These are phyloP conservation scores for Pogonognathellus flavescens DNA, from an alignment of 1,140 invertebrate species.

Conservation along the genomic window DNA sequence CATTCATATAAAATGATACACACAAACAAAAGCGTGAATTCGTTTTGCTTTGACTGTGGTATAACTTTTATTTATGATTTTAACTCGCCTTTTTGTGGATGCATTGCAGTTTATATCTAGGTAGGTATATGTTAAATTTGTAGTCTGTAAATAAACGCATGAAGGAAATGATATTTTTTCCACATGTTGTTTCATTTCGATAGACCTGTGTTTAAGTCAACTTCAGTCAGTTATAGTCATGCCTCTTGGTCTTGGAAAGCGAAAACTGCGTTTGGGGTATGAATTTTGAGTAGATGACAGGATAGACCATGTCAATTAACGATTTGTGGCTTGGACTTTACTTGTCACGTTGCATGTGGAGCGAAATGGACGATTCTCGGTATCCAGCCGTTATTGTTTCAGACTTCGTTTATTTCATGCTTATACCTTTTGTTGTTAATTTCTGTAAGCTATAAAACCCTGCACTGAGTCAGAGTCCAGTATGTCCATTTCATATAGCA, in stretches of 20 bases:
- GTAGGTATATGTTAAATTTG: too few relatives aligned
- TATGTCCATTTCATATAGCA: background rate
- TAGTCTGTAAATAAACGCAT: too few relatives aligned
- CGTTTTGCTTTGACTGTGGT: slow-evolving; percentile 4
- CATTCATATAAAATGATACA: background rate
- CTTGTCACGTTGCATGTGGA: slow-evolving; percentile 30
- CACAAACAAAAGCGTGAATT: slow-evolving; percentile 8
- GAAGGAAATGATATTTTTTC: too few relatives aligned
- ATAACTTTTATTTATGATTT: slow-evolving; percentile 30
- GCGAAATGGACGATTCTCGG: slow-evolving; percentile 22
- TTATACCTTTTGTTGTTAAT: background rate
- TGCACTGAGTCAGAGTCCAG: background rate
- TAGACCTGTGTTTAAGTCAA: too few relatives aligned
- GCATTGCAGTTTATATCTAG: too few relatives aligned
- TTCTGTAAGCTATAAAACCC: background rate
- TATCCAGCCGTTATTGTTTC: background rate
- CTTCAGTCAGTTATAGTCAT: background rate
- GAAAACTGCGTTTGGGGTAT: slow-evolving; percentile 22
- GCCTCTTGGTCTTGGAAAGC: background rate
- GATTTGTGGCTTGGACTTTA: slow-evolving; percentile 4
- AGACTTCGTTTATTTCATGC: slow-evolving; percentile 15
- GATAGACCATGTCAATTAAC: slow-evolving; percentile 32
- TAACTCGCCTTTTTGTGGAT: background rate
- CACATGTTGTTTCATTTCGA: too few relatives aligned
- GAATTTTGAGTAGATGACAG: slow-evolving; percentile 27